A percentile compares a stretch with the other conserved stretches of the same genome.
These are phyloP conservation scores for Diaperis boleti DNA, from an alignment of 2,888 invertebrate genomes.

Conservation along the genomic window DNA sequence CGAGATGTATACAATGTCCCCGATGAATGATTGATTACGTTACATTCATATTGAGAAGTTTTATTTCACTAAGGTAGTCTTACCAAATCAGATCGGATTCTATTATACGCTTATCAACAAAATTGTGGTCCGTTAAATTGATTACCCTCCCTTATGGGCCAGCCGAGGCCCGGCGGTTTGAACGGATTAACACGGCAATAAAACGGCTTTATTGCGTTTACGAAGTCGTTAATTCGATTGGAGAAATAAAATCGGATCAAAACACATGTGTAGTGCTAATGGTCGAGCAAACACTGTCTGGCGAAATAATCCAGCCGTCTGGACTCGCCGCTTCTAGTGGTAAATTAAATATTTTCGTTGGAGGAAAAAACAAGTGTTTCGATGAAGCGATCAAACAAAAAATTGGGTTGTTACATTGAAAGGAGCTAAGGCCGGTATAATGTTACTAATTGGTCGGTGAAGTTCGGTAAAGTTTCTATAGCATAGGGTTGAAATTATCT, in stretches of 20 bases:
- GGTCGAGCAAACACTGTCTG: not conserved
- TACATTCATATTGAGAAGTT: too few species aligned
- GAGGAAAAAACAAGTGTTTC: not conserved
- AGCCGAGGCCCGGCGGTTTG: conserved; percentile 2
- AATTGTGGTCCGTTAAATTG: not conserved
- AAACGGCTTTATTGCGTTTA: conserved; percentile 12
- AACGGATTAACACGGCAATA: conserved; percentile 8
- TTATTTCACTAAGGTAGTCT: too few species aligned
- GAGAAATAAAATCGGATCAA: not conserved
- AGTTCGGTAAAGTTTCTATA: too few species aligned
- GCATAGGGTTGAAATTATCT: too few species aligned
- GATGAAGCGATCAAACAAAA: too few species aligned
- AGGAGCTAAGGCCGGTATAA: too few species aligned
- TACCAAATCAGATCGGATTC: too few species aligned
- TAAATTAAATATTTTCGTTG: not conserved
- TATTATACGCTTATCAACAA: not conserved
- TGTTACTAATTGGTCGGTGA: too few species aligned
- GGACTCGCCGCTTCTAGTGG: not conserved
- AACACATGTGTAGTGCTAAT: conserved; percentile 6
- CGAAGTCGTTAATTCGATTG: conserved; percentile 13
- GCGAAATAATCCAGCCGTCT: not conserved
- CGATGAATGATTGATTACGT: too few species aligned
- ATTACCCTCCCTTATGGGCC: not conserved
- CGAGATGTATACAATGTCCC: too few species aligned
- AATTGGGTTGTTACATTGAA: too few species aligned